Evolutionary conservation across 35 echinoderm and acorn worm species (phyloP).

Genomic region (Holothuria glaberrima): DNA sequence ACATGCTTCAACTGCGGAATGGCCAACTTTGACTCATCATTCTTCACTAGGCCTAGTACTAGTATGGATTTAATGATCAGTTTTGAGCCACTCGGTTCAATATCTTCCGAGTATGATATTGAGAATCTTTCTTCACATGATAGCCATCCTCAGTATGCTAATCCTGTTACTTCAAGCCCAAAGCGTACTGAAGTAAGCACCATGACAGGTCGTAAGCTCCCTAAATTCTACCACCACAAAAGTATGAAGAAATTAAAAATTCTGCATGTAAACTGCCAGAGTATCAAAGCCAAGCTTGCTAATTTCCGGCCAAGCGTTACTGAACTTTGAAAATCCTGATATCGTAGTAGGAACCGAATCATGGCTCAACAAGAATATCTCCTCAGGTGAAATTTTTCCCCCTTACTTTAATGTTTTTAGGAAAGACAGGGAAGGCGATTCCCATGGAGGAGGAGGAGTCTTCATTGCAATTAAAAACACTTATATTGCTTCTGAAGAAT

Average conservation of each 20-base stretch:
- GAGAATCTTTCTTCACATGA: too few relatives aligned
- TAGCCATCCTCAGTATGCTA: too few relatives aligned
- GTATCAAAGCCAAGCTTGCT: not conserved
- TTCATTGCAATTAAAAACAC: constrained; percentile 47
- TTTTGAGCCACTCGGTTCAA: too few relatives aligned
- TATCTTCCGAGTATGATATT: too few relatives aligned
- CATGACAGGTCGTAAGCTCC: not conserved
- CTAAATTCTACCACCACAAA: too few relatives aligned
- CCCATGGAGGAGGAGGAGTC: constrained; percentile 7
- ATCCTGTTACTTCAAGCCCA: too few relatives aligned
- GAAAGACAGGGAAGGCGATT: not conserved
- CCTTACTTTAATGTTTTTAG: constrained; percentile 17
- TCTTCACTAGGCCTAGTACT: too few relatives aligned
- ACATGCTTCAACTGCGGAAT: too few relatives aligned
- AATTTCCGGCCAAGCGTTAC: too few relatives aligned
- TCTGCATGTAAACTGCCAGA: constrained; percentile 5
- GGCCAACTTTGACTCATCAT: too few relatives aligned
- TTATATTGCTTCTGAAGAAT: constrained; percentile 16
- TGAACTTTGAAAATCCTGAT: not conserved
- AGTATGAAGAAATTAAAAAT: not conserved
- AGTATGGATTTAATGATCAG: too few relatives aligned
- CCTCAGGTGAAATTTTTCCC: constrained; percentile 22
- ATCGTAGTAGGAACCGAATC: constrained; percentile 32
- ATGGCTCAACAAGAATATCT: constrained; percentile 28
- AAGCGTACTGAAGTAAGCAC: too few relatives aligned